Percentiles rank a stretch among this genome's conserved stretches.
Evolutionary conservation across 2,797 vertebrate genomes (phyloP).

Genomic region (Hippopotamyrus pictus): DNA sequence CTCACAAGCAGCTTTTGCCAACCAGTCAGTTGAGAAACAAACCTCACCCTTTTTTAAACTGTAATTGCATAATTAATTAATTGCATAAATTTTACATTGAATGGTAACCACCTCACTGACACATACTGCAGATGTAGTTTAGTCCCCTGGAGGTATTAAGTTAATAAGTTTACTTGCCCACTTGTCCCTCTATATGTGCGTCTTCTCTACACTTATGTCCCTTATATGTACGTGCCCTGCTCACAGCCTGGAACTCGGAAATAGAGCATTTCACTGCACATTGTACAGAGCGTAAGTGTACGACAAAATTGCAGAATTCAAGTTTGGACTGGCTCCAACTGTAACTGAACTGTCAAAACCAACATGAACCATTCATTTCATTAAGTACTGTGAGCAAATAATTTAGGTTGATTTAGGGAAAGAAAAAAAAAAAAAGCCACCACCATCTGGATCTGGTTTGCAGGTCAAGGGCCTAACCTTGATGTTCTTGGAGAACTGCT

Average conservation of each 20-base stretch:
- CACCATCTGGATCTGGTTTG: not conserved
- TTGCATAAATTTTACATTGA: not conserved
- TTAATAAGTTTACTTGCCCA: not conserved
- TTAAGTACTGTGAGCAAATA: not conserved
- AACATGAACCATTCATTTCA: not conserved
- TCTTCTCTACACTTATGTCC: not conserved
- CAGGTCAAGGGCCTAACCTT: conserved; percentile 50
- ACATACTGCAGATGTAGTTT: not conserved
- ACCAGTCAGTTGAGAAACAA: not conserved
- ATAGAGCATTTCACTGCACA: not conserved
- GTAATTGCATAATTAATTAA: not conserved
- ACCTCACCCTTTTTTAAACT: not conserved
- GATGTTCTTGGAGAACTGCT: conserved; percentile 73
- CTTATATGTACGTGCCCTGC: not conserved
- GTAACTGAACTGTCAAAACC: not conserved
- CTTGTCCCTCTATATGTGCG: not conserved
- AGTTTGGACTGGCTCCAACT: not conserved
- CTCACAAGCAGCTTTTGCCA: not conserved
- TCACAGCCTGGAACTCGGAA: not conserved
- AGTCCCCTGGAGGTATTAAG: not conserved
- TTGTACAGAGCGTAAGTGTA: not conserved
- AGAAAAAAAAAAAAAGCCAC: not conserved
- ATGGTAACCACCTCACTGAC: not conserved
- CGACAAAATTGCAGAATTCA: not conserved
- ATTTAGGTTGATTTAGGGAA: not conserved